These are phyloP conservation scores for Jacana jacana DNA, from an alignment of 2,113 vertebrate genomes.

Conservation along the genomic window DNA sequence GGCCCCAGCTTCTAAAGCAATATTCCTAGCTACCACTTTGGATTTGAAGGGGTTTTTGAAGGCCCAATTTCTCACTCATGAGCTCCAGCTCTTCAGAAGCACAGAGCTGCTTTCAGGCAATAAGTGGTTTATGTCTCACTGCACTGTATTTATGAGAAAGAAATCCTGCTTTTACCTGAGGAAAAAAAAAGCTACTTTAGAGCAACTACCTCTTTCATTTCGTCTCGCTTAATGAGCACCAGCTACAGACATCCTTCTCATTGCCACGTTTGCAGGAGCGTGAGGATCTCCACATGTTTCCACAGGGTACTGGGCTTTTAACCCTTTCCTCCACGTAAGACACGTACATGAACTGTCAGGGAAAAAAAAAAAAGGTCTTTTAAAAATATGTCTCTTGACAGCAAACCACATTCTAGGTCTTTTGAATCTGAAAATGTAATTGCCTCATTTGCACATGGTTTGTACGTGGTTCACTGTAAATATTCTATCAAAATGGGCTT, in stretches of 20 bases:
- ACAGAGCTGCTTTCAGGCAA: not conserved
- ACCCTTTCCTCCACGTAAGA: not conserved
- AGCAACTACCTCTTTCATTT: conserved; percentile 18
- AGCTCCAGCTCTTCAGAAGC: not conserved
- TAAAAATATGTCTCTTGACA: not conserved
- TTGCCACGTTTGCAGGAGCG: not conserved
- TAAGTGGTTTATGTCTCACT: conserved; percentile 12
- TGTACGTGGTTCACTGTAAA: not conserved
- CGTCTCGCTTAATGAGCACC: not conserved
- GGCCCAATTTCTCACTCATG: not conserved
- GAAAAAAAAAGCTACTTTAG: conserved; percentile 19
- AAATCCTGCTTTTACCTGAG: conserved; percentile 21
- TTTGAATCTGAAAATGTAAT: not conserved
- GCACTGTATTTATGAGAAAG: not conserved
- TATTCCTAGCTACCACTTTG: not conserved
- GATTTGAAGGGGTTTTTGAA: not conserved
- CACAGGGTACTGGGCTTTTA: not conserved
- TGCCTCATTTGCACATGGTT: not conserved
- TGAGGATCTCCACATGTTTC: not conserved
- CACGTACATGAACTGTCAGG: accelerated
- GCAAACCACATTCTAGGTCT: not conserved
- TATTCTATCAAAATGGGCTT: not conserved
- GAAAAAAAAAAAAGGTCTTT: not conserved
- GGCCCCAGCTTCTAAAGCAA: not conserved
- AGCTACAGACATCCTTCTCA: not conserved